Conservation (phyloP, 1,140 invertebrate species). For the Dermatophagoides farinae region DNA sequence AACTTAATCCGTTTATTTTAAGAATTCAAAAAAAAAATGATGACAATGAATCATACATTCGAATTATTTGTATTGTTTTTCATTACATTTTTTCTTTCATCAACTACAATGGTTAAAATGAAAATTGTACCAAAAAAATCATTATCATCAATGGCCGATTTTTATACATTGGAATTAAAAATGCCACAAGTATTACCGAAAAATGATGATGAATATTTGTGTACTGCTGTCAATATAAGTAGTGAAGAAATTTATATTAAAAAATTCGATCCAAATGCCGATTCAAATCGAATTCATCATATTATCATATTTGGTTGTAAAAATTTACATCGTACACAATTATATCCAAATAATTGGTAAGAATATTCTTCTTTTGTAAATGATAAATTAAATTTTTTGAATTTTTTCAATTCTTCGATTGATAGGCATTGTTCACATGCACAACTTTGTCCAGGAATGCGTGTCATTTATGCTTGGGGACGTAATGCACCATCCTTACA, state of each 20-base stretch:
- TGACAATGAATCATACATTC: too few species aligned
- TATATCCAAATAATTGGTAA: conserved; percentile 14
- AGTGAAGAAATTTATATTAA: conserved; percentile 24
- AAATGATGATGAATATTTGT: conserved; percentile 13
- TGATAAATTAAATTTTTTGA: neutral
- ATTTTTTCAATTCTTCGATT: too few species aligned
- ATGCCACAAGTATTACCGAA: neutral
- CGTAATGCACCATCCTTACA: conserved; percentile 36
- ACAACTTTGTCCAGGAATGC: conserved; percentile 23
- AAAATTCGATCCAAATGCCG: conserved; percentile 25
- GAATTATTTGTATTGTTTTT: too few species aligned
- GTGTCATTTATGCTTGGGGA: conserved; percentile 42
- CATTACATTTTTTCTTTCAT: too few species aligned
- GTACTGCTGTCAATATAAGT: conserved; percentile 23
- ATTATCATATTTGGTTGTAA: conserved; percentile 40
- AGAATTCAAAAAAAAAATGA: too few species aligned
- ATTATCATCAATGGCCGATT: neutral
- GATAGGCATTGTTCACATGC: conserved; percentile 27
- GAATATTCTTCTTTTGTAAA: neutral
- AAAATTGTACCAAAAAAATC: conserved; percentile 4
- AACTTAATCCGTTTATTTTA: too few species aligned
- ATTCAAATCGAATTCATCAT: conserved; percentile 32
- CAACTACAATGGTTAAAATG: neutral
- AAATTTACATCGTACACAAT: conserved; percentile 22
- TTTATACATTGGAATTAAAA: neutral